These are phyloP conservation scores for Pseudopleuronectes americanus DNA, from an alignment of 2,797 vertebrate genomes.

Conservation along the genomic window DNA sequence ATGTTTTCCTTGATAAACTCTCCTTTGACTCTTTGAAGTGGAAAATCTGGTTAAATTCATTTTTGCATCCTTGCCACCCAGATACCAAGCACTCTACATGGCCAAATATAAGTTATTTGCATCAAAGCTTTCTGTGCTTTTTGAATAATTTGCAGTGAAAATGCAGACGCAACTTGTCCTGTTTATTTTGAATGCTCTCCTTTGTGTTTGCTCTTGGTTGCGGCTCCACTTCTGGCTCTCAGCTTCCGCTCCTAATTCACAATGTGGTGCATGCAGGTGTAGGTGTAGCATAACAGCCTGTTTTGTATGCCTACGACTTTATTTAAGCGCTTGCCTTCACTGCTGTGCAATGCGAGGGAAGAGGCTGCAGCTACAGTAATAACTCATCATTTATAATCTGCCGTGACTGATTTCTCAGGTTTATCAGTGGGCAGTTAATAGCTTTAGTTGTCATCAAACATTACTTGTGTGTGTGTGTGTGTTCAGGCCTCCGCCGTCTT, in stretches of 20 bases:
- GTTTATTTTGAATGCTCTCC: conserved; percentile 28
- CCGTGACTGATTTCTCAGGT: conserved; percentile 35
- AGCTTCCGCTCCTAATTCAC: conserved; percentile 18
- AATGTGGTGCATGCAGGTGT: conserved; percentile 53
- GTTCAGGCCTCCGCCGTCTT: conserved; percentile 88
- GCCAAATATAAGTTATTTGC: neutral
- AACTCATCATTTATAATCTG: conserved; percentile 27
- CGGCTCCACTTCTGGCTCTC: conserved; percentile 42
- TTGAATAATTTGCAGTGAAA: conserved; percentile 8
- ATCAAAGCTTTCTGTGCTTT: conserved; percentile 10
- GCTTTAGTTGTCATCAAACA: conserved; percentile 33
- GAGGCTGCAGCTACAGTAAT: conserved; percentile 17
- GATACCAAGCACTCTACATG: conserved; percentile 21
- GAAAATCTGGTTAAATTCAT: conserved; percentile 8
- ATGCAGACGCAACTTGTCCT: neutral
- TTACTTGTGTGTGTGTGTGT: conserved; percentile 22
- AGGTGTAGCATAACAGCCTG: conserved; percentile 29
- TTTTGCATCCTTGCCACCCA: neutral
- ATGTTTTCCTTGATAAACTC: conserved; percentile 41
- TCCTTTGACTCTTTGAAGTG: conserved; percentile 16
- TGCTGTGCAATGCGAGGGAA: conserved; percentile 3
- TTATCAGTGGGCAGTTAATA: conserved; percentile 28
- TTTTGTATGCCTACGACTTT: conserved; percentile 46
- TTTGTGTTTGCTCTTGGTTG: conserved; percentile 45
- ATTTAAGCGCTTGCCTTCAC: conserved; percentile 18